Conservation (phyloP, 2,113 vertebrate genomes). For the Poeciliopsis turrubarensis region DNA sequence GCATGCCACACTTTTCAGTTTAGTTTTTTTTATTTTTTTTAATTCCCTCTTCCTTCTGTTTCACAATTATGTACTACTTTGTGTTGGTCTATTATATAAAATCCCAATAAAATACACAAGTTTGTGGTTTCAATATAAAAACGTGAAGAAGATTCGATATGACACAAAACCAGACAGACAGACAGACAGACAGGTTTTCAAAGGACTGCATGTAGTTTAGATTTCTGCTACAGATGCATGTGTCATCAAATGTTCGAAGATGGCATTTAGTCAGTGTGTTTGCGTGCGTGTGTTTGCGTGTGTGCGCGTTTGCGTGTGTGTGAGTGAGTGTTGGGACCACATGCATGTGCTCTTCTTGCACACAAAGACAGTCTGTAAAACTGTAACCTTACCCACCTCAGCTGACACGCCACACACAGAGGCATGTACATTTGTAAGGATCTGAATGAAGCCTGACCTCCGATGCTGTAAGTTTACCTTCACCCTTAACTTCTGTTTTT, state of each 20-base stretch:
- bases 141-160: background rate
- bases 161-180: background rate
- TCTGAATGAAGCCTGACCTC: conserved; percentile 23
- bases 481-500: conserved; percentile 6
- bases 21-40: background rate
- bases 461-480: background rate
- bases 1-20: no score
- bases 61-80: background rate
- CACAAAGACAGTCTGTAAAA: conserved; percentile 67
- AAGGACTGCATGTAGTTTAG: background rate
- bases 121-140: background rate
- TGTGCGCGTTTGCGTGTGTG: background rate
- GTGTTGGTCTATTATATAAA: background rate
- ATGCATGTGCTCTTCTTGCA: conserved; percentile 20
- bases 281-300: no score
- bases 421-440: conserved; percentile 31
- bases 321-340: background rate
- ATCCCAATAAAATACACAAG: background rate
- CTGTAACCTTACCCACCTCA: conserved; percentile 69
- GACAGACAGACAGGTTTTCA: background rate
- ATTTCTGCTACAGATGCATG: background rate
- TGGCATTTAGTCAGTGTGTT: background rate
- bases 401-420: conserved; percentile 56
- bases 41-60: background rate
- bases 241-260: background rate